These are phyloP conservation scores for Lipotes vexillifer DNA, from an alignment of 2,113 vertebrate genomes.

Conservation along the genomic window DNA sequence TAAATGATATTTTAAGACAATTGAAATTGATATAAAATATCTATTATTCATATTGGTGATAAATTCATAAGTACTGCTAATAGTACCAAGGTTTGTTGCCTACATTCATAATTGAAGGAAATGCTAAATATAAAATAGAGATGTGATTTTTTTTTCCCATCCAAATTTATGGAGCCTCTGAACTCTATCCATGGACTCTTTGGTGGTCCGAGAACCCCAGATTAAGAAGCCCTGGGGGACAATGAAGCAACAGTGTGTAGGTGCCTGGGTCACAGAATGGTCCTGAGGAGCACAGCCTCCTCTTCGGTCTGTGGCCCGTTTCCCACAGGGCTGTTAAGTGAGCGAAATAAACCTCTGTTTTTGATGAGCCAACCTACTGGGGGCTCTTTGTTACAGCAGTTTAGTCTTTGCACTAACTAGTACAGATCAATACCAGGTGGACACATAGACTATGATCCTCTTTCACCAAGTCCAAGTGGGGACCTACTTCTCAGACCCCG, in stretches of 20 bases:
- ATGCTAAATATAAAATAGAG: not conserved
- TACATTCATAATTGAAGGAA: not conserved
- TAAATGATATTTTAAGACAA: not conserved
- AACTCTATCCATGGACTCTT: not conserved
- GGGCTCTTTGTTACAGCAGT: not conserved
- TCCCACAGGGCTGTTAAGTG: not conserved
- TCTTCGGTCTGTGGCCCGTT: rapidly evolving
- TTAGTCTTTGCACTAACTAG: not conserved
- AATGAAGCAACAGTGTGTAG: not conserved
- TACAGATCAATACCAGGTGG: not conserved
- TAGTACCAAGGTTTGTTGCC: not conserved
- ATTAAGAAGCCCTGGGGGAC: not conserved
- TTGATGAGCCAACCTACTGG: not conserved
- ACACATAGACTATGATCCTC: not conserved
- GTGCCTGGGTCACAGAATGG: not conserved
- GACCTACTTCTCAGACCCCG: not conserved
- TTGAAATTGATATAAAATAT: not conserved
- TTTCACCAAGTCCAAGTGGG: not conserved
- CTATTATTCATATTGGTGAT: not conserved
- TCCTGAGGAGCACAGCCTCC: not conserved
- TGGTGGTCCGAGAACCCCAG: not conserved
- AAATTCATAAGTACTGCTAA: not conserved
- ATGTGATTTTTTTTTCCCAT: not conserved
- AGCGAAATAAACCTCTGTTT: not conserved
- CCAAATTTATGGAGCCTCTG: not conserved